Percentiles rank a stretch among this genome's conserved stretches.
These are phyloP conservation scores for Druceiella hillmani DNA, from an alignment of 2,888 invertebrate genomes.

Conservation along the genomic window DNA sequence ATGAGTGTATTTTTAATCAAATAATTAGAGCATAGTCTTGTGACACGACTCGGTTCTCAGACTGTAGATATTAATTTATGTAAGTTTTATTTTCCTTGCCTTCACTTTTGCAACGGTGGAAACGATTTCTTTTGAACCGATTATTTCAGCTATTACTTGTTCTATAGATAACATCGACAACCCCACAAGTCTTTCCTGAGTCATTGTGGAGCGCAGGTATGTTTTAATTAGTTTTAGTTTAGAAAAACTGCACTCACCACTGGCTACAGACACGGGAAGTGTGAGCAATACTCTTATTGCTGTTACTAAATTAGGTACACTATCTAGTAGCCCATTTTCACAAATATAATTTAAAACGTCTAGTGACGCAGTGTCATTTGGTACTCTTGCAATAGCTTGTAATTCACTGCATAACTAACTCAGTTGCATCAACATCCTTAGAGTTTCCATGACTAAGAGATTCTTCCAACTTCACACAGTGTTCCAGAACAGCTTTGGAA, in stretches of 20 bases:
- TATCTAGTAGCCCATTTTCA: no score
- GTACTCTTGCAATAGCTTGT: no score
- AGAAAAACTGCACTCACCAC: conserved; percentile 16
- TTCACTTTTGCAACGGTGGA: conserved; percentile 10
- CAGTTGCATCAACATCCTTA: no score
- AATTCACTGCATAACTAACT: no score
- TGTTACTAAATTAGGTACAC: conserved; percentile 19
- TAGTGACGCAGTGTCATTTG: no score
- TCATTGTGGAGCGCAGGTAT: conserved; percentile 19
- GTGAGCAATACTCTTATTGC: conserved; percentile 20
- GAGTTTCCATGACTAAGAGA: no score
- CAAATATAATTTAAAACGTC: no score
- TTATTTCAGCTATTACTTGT: conserved; percentile 4
- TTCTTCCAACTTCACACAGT: conserved; percentile 5
- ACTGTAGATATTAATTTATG: conserved; percentile 4
- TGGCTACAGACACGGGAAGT: conserved; percentile 19
- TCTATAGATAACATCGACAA: conserved; percentile 10
- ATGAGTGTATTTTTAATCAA: no score
- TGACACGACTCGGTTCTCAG: no score
- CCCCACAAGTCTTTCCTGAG: conserved; percentile 15
- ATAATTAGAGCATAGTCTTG: no score
- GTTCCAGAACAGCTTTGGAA: conserved; percentile 9
- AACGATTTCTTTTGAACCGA: conserved; percentile 9
- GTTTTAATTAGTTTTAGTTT: conserved; percentile 21
- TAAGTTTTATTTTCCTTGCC: conserved; percentile 5